Base-by-base conservation (phyloP, 2,888 invertebrate species). In the Megalurothrips usitatus region DNA sequence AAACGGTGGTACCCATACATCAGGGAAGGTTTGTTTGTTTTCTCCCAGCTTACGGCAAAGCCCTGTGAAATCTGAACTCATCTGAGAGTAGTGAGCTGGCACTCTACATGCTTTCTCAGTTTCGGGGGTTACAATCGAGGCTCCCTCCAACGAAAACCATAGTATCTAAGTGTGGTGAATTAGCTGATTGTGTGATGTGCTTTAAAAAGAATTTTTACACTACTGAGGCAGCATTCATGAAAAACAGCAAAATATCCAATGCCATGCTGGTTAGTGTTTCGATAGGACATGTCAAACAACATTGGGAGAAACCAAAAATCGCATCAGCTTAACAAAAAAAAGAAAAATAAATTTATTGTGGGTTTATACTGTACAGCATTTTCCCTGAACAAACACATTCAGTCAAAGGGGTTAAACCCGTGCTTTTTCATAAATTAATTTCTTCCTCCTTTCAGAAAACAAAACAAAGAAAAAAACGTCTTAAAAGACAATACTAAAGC, bases 241-340 rank as follows among this genome's bases (percentile, higher is more conserved):
- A 75, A 12, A 75, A 23, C 23, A 75, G 68, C 68, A 75, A 12
- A 75, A 26, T 9, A 1, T 75, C 12, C 26, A 75, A 75, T 75
- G 68, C 68, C 68, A 75, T 75, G 68, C 68, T 75, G 68, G 68
- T 75, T 75, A 75, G 68, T 75, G 68, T 75, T 26, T 75, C 8
- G 10, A 26, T 26, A 75, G n/a, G 23, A 75, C 58, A 58, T 75
- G 26, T 75, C 1, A 58, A 58, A 75, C 58, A 75, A 75, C 23
- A 6, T 17, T 58, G 58, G 26, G 26, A 26, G 6, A 26, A 75
- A 26, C 26, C 68, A 75, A 26, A 75, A 6, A 8, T 23, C 26
- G 68, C 68, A 75, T 17, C 17, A 58, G 6, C n/a, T 19, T 58
- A 26, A 75, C 23, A 23, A 26, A 75, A 75, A n/a, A 75, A 26